Percentiles rank a stretch among this genome's conserved stretches.
Conservation (phyloP, 2,797 vertebrate genomes). For the Numenius phaeopus region DNA sequence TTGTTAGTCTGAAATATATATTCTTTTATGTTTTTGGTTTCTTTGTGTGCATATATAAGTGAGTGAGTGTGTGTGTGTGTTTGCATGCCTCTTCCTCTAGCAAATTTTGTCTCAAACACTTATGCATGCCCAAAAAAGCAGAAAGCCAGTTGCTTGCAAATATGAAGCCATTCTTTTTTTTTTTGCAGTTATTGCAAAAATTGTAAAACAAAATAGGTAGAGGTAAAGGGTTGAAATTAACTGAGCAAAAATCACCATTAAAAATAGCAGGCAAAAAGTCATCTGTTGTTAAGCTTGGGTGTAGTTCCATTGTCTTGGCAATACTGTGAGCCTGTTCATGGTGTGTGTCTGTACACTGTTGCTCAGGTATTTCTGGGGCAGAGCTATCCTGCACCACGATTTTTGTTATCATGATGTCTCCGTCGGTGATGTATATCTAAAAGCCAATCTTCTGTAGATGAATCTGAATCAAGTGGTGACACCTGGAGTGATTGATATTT, state of each 20-base stretch:
- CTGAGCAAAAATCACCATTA: background rate
- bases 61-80: background rate
- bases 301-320: background rate
- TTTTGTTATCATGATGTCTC: background rate
- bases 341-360: background rate
- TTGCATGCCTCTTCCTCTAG: background rate
- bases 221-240: background rate
- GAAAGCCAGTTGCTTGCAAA: background rate
- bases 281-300: background rate
- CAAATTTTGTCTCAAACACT: background rate
- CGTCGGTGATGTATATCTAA: background rate
- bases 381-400: accelerated
- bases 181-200: background rate
- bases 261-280: background rate
- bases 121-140: background rate
- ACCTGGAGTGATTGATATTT: background rate
- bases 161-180: background rate
- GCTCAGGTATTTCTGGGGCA: background rate
- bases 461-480: background rate
- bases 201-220: background rate
- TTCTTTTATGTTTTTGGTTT: conserved; percentile 9
- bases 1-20: conserved; percentile 43
- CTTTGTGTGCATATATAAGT: background rate
- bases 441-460: background rate
- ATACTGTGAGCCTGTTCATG: background rate